Base-by-base conservation (phyloP, 2,888 invertebrate genomes). In the Silvanus unidentatus region DNA sequence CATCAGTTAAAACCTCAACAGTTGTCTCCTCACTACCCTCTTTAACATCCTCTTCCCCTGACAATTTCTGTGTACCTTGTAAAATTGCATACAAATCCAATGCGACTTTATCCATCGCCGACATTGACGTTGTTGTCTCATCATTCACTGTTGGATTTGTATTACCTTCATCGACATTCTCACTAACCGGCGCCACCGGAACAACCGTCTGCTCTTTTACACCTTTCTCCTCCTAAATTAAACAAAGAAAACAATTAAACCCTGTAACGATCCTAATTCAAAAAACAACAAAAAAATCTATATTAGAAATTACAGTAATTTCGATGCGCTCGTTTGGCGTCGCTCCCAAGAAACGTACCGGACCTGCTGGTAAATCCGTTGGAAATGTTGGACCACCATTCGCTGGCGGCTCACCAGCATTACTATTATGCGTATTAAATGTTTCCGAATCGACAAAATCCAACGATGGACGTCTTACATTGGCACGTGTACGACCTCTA, bases 381-480 rank as follows among this genome's bases (percentile, higher is more conserved):
- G 77, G 77, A 55, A 81, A 82, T 48, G 80, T 79, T 0, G 77
- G 75, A 13, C 75, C 74, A 12, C 70, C 69, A 47, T 64, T 55
- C 14, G 32, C 42, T 22, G 66, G 61, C 11, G 64, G 62, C 48
- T 62, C 67, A 66, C 76, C 68, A 71, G 77, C 44, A 70, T 74
- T 75, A 71, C 77, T 78, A 2, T 78, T 75, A 58, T 85, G 78
- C 0, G 89, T 88, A 59, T 88, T 85, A 72, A 90, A 90, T 57
- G 86, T 86, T 54, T 84, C 86, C 55, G 86, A 84, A 64, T 90
- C 90, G 1, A 90, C 86, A 38, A 89, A 74, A 64, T 89, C 89
- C 42, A 88, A 77, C 58, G 86, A 86, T 36, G 88, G 88, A 13
- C 89, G 78, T 54, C 84, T 79, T 54, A 84, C 79, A 59, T 80